Evolutionary conservation across 2,888 invertebrate species (phyloP).

Genomic region (Pterostichus madidus): DNA sequence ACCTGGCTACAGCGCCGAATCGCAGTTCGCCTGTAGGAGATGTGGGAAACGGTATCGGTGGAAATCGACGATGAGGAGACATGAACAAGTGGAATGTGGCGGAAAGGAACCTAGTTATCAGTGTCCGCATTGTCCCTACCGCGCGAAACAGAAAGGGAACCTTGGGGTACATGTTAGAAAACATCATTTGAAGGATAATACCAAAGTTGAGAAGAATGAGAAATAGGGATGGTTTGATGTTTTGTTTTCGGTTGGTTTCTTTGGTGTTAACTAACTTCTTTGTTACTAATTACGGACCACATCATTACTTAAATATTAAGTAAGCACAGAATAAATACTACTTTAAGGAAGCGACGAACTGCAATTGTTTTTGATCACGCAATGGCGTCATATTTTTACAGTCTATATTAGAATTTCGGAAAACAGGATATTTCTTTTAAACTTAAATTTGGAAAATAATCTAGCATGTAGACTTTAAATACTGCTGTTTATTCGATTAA

Average conservation of each 20-base stretch:
- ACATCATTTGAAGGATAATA: conserved; percentile 80
- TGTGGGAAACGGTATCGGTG: conserved; percentile 92
- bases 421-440: no score
- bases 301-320: no score
- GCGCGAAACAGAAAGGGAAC: conserved; percentile 90
- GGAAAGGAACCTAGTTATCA: conserved; percentile 91
- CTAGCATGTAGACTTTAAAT: no score
- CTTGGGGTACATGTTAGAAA: conserved; percentile 89
- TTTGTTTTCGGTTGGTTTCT: not conserved
- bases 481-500: no score
- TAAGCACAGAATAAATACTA: no score
- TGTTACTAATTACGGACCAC: not conserved
- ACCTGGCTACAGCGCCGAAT: conserved; percentile 77
- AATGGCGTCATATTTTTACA: no score
- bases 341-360: no score
- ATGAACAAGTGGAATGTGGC: conserved; percentile 90
- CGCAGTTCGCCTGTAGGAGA: conserved; percentile 88
- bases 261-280: conserved; percentile 12
- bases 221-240: conserved; percentile 24
- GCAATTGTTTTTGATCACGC: no score
- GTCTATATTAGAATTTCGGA: no score
- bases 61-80: conserved; percentile 90
- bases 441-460: no score
- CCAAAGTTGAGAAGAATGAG: conserved; percentile 51
- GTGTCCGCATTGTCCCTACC: conserved; percentile 89